Percentiles rank a stretch among this genome's conserved stretches.
Conservation (phyloP, 2,113 vertebrate genomes). For the Rousettus leschenaultii region DNA sequence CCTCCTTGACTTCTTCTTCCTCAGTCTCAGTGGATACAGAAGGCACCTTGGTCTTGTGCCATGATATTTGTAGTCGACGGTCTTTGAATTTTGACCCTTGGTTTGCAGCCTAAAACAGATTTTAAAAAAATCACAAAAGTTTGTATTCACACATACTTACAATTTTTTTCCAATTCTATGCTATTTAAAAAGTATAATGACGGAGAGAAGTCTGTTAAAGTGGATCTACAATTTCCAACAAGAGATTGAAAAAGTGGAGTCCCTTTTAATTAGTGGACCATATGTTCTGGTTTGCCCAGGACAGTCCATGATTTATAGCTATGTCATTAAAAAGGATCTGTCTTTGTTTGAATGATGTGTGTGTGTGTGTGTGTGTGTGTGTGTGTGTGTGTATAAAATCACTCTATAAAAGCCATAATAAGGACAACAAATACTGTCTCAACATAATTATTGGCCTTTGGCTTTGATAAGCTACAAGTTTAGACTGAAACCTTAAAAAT, state of each 20-base stretch:
- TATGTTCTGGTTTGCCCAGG: background rate
- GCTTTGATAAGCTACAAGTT: background rate
- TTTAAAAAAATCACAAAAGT: conserved; percentile 48
- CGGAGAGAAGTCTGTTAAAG: background rate
- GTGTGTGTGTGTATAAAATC: background rate
- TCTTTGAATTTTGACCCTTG: conserved; percentile 98
- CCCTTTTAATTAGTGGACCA: background rate
- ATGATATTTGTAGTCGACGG: conserved; percentile 93
- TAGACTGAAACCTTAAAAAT: conserved; percentile 11
- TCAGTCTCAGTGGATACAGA: conserved; percentile 93
- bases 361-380: too few relatives aligned
- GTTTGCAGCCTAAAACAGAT: conserved; percentile 90
- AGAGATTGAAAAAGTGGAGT: background rate
- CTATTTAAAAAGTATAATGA: background rate
- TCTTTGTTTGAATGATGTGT: background rate
- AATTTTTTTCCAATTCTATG: conserved; percentile 3
- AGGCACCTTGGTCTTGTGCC: conserved; percentile 97
- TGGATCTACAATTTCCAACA: background rate
- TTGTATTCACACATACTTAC: background rate
- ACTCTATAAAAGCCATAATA: background rate
- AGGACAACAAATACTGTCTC: background rate
- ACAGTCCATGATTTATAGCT: background rate
- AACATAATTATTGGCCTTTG: background rate
- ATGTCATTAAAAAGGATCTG: background rate
- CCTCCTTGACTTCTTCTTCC: conserved; percentile 95